Evolutionary conservation across 2,113 vertebrate species (phyloP).

Genomic region (Atrichornis clamosus): DNA sequence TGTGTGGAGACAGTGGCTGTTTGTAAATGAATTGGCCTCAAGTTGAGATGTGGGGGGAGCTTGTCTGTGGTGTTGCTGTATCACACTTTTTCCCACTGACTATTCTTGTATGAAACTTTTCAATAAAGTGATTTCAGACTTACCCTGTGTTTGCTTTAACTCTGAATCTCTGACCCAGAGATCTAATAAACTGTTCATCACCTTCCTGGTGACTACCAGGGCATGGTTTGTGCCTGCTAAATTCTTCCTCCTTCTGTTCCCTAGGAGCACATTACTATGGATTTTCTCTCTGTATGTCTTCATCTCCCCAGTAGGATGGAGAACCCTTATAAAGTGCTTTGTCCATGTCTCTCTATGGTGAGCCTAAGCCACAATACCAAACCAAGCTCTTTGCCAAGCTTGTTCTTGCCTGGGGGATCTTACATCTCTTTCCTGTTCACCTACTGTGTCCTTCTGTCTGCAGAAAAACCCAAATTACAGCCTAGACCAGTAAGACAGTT

Average conservation of each 20-base stretch:
- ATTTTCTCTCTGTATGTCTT: not conserved
- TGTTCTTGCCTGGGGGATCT: not conserved
- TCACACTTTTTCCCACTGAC: not conserved
- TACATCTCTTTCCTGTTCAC: not conserved
- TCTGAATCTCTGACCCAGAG: not conserved
- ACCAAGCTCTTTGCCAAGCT: not conserved
- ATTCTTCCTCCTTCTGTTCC: not conserved
- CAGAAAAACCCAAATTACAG: not conserved
- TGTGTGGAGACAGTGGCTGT: not conserved
- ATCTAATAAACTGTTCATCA: not conserved
- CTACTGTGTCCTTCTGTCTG: not conserved
- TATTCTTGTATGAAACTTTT: not conserved
- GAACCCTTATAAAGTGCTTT: not conserved
- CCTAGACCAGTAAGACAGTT: not conserved
- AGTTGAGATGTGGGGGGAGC: not conserved
- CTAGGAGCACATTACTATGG: not conserved
- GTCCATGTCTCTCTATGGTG: not conserved
- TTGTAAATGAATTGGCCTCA: not conserved
- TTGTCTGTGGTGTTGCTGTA: not conserved
- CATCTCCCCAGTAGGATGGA: not conserved
- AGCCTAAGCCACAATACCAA: not conserved
- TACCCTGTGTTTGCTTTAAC: not conserved
- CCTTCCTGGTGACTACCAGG: not conserved
- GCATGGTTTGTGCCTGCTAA: not conserved
- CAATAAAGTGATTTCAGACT: conserved; percentile 39